Conservation (phyloP, 92 coral and sea anemone species). For the Palythoa heliodiscus region DNA sequence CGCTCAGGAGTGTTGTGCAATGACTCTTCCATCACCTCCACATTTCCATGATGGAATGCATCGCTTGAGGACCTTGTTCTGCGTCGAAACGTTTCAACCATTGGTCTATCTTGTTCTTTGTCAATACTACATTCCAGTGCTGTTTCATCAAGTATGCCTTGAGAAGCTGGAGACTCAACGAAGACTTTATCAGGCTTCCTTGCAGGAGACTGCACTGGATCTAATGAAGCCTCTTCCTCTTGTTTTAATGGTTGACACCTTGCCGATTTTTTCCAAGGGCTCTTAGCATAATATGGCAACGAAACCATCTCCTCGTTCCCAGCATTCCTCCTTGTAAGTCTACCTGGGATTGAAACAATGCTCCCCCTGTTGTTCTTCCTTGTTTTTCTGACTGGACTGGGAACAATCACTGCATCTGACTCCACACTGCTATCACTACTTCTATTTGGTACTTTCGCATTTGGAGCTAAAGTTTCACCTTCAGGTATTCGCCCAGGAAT, state of each 20-base stretch:
- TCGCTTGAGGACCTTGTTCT: conserved; percentile 43
- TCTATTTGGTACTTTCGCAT: neutral
- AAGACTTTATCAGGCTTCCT: neutral
- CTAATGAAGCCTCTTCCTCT: neutral
- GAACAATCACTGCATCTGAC: neutral
- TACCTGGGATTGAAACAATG: neutral
- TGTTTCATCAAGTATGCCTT: neutral
- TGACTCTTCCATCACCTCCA: neutral
- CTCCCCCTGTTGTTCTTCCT: neutral
- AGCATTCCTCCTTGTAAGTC: conserved; percentile 12
- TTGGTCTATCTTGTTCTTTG: neutral
- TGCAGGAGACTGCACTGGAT: neutral
- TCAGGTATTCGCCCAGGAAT: neutral
- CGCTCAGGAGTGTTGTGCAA: conserved; percentile 33
- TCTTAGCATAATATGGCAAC: conserved; percentile 35
- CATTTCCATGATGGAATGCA: conserved; percentile 3
- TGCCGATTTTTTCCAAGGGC: conserved; percentile 3
- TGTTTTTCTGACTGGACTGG: conserved; percentile 13
- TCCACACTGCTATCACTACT: neutral
- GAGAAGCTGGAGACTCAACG: neutral
- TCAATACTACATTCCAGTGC: neutral
- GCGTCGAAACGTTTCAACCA: conserved; percentile 28
- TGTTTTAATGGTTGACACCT: neutral
- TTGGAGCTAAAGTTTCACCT: neutral
- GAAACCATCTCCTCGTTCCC: conserved; percentile 20